A percentile compares a stretch with the other conserved stretches of the same genome.
phyloP scores from a whole-genome alignment of 2,888 invertebrate species.

The Scaptomyza parva region DNA sequence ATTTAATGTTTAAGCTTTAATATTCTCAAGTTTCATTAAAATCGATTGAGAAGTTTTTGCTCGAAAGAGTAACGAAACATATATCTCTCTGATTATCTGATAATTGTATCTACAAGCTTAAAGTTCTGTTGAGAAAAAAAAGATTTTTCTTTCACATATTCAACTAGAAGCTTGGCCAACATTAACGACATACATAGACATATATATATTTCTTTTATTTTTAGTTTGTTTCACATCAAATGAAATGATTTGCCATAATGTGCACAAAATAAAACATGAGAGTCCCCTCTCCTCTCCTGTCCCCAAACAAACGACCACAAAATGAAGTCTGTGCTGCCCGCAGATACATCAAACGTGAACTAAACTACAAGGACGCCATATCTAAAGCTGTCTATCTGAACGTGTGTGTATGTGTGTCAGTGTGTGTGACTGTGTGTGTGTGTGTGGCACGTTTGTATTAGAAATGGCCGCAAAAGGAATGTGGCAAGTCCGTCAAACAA shows the following conservation, averaged over 20 bases:
- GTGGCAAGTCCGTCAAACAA: constrained; percentile 59
- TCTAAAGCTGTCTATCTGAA: constrained; percentile 20
- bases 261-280: constrained; percentile 69
- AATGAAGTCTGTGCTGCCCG: constrained; percentile 35
- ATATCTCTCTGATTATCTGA: too few relatives aligned
- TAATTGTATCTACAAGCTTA: too few relatives aligned
- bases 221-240: constrained; percentile 41
- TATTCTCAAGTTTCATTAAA: too few relatives aligned
- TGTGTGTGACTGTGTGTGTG: constrained; percentile 14
- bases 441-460: constrained; percentile 49
- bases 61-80: too few relatives aligned
- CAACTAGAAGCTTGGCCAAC: constrained; percentile 13
- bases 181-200: constrained; percentile 51
- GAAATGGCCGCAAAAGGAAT: constrained; percentile 64
- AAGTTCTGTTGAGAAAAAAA: too few relatives aligned
- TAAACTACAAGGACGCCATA: constrained; percentile 28
- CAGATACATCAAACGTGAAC: constrained; percentile 53
- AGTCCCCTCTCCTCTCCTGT: not conserved
- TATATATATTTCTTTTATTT: constrained; percentile 18
- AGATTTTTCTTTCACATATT: too few relatives aligned
- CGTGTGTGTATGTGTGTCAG: constrained; percentile 4
- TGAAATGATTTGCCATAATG: constrained; percentile 72
- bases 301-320: too few relatives aligned
- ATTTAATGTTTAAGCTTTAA: too few relatives aligned
- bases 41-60: too few relatives aligned